Percentiles rank a stretch among this genome's conserved stretches.
Evolutionary conservation across 2,797 vertebrate species (phyloP).

Genomic region (Pterois miles): DNA sequence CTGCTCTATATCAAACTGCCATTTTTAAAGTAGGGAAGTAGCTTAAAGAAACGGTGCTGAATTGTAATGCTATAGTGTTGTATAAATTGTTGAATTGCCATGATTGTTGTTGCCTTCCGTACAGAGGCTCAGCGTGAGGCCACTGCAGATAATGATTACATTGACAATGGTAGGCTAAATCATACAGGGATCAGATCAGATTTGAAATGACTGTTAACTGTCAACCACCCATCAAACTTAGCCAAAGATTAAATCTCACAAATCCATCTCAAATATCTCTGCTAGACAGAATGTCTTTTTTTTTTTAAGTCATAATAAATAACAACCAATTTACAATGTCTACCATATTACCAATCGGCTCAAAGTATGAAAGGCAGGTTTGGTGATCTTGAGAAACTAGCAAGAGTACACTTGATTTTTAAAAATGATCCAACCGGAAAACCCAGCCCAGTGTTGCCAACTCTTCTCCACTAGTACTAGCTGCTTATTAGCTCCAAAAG

Average conservation of each 20-base stretch:
- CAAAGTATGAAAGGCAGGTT: neutral
- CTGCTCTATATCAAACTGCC: neutral
- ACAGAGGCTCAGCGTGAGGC: neutral
- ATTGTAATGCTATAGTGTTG: neutral
- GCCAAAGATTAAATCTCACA: neutral
- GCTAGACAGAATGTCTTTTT: neutral
- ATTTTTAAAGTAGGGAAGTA: slow-evolving; percentile 2
- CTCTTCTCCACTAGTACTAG: too few relatives aligned
- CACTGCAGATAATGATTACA: neutral
- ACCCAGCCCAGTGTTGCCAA: too few relatives aligned
- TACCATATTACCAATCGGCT: neutral
- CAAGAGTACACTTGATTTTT: too few relatives aligned
- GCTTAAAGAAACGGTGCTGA: neutral
- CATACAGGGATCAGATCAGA: neutral
- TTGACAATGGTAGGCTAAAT: neutral
- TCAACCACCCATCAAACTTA: neutral
- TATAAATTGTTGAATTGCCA: neutral
- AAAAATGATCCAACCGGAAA: too few relatives aligned
- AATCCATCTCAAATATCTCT: neutral
- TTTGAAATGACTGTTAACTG: neutral
- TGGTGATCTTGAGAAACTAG: too few relatives aligned
- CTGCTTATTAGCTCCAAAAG: too few relatives aligned
- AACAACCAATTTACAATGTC: neutral
- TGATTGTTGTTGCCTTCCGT: neutral
- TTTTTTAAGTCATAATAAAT: neutral